phyloP scores from a whole-genome alignment of 2,113 vertebrate species.

The Thymallus thymallus region DNA sequence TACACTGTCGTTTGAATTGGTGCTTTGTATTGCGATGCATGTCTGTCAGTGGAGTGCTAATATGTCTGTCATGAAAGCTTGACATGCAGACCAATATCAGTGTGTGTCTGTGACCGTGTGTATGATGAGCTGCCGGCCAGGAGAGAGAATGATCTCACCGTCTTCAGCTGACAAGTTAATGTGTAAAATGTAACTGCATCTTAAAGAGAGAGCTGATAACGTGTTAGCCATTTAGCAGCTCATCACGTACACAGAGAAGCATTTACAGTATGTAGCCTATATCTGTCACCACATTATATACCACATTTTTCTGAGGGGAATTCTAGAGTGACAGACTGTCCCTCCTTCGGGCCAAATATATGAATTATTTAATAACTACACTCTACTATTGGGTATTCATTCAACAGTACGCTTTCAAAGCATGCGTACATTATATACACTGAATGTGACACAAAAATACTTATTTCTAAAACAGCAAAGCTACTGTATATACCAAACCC shows the following conservation, averaged over 20 bases:
- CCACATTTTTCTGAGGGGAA: slow-evolving; percentile 29
- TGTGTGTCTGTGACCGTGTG: slow-evolving; percentile 6
- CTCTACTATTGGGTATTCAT: slow-evolving; percentile 50
- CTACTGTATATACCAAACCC: no score
- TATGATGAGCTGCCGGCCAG: slow-evolving; percentile 8
- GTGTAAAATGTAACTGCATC: slow-evolving; percentile 24
- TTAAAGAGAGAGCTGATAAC: slow-evolving; percentile 18
- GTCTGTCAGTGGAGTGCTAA: slow-evolving; percentile 21
- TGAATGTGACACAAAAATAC: slow-evolving; percentile 32
- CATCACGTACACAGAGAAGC: slow-evolving; percentile 22
- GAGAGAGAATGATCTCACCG: slow-evolving; percentile 27
- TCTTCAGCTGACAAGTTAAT: slow-evolving; percentile 19
- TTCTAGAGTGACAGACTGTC: slow-evolving; percentile 44
- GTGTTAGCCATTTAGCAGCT: slow-evolving; percentile 6
- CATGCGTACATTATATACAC: slow-evolving; percentile 50
- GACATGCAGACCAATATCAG: background rate
- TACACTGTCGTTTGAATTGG: slow-evolving; percentile 32
- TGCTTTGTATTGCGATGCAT: background rate
- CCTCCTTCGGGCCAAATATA: slow-evolving; percentile 40
- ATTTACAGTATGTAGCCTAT: slow-evolving; percentile 2
- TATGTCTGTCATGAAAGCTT: slow-evolving; percentile 7
- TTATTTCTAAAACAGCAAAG: no score
- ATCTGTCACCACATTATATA: slow-evolving; percentile 22
- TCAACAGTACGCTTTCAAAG: slow-evolving; percentile 51
- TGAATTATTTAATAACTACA: slow-evolving; percentile 63